Evolutionary conservation across 2,113 vertebrate genomes (phyloP).

Genomic region (Trogon melanurus): DNA sequence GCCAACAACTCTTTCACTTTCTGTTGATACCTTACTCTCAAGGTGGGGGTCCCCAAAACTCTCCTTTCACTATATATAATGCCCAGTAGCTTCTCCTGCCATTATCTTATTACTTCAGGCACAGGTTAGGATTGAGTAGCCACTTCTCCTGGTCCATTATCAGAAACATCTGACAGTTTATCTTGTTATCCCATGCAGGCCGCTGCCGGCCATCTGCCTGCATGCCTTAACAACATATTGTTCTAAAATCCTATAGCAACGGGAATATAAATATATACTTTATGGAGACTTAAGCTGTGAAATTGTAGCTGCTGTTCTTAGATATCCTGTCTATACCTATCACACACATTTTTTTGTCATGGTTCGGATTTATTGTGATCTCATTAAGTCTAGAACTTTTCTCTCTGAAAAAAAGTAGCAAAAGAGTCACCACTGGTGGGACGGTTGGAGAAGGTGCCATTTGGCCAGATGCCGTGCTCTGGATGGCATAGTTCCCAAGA

Average conservation of each 20-base stretch:
- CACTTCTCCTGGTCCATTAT: background rate
- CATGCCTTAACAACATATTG: background rate
- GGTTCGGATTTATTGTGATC: background rate
- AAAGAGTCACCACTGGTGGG: conserved; percentile 69
- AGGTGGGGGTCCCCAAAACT: background rate
- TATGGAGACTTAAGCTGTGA: background rate
- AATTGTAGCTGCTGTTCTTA: background rate
- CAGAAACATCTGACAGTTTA: background rate
- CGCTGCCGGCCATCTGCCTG: background rate
- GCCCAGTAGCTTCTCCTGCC: background rate
- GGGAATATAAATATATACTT: background rate
- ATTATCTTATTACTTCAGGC: background rate
- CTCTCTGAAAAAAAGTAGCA: conserved; percentile 76
- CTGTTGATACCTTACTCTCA: background rate
- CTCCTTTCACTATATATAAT: background rate
- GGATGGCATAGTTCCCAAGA: conserved; percentile 82
- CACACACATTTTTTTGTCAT: background rate
- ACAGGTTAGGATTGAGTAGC: background rate
- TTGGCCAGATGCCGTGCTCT: conserved; percentile 76
- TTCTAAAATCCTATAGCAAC: background rate
- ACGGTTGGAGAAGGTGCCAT: conserved; percentile 63
- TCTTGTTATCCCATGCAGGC: background rate
- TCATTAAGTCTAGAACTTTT: conserved; percentile 41
- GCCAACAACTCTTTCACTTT: background rate
- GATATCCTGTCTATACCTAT: background rate